Evolutionary conservation across 2,888 invertebrate species (phyloP).

Genomic region (Sylvicola cinctus): DNA sequence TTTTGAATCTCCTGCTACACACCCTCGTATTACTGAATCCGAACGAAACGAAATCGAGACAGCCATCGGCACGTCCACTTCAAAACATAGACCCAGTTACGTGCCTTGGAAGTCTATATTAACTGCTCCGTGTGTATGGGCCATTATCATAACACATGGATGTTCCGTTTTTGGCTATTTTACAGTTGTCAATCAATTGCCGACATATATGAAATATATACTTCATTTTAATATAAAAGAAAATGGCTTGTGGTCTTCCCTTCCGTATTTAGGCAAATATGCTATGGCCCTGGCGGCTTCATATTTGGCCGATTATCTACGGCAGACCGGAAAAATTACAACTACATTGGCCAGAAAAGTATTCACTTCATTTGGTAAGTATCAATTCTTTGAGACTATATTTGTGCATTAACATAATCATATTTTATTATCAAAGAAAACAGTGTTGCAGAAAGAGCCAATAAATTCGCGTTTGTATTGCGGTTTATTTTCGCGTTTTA

Average conservation of each 20-base stretch:
- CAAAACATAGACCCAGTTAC: conserved; percentile 34
- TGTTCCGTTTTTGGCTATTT: conserved; percentile 76
- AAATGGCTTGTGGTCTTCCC: conserved; percentile 66
- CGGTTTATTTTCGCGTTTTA: too few species aligned
- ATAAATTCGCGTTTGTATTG: too few species aligned
- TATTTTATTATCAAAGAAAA: too few species aligned
- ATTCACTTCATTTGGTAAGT: conserved; percentile 40
- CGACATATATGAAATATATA: conserved; percentile 67
- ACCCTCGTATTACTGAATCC: conserved; percentile 55
- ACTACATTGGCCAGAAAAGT: conserved; percentile 52
- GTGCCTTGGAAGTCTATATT: conserved; percentile 59
- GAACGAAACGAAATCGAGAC: conserved; percentile 53
- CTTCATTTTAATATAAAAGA: conserved; percentile 59
- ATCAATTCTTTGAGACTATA: too few species aligned
- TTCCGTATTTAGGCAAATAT: conserved; percentile 75
- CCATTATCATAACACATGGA: conserved; percentile 62
- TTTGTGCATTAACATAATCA: not conserved
- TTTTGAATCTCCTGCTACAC: conserved; percentile 61
- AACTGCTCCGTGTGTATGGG: conserved; percentile 60
- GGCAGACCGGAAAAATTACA: conserved; percentile 41
- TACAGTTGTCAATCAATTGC: conserved; percentile 70
- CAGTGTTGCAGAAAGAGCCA: too few species aligned
- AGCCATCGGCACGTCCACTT: conserved; percentile 40
- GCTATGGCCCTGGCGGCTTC: conserved; percentile 55
- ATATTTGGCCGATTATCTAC: conserved; percentile 48